Conservation (phyloP, 2,888 invertebrate genomes). For the Autographa gamma region DNA sequence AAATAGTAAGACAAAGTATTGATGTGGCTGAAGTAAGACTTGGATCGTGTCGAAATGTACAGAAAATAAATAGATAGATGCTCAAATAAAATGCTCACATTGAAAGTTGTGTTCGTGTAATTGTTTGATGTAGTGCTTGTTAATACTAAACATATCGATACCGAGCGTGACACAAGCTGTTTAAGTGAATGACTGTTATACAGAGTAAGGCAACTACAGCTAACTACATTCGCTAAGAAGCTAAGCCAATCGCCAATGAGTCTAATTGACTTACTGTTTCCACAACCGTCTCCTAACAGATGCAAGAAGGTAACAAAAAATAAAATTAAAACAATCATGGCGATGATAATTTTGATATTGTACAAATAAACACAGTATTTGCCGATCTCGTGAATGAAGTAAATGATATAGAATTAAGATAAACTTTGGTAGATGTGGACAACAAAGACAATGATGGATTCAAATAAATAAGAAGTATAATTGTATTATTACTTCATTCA, state of each 20-base stretch:
- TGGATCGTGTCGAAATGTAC: slow-evolving; percentile 44
- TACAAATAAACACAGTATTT: slow-evolving; percentile 64
- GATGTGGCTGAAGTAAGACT: slow-evolving; percentile 43
- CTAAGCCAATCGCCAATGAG: slow-evolving; percentile 85
- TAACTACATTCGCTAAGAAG: slow-evolving; percentile 74
- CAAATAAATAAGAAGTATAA: slow-evolving; percentile 21
- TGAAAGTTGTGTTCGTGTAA: slow-evolving; percentile 47
- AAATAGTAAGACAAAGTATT: slow-evolving; percentile 41
- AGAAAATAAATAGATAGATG: slow-evolving; percentile 46
- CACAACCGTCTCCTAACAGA: slow-evolving; percentile 89
- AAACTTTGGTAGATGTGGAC: slow-evolving; percentile 38
- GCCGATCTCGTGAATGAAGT: slow-evolving; percentile 71
- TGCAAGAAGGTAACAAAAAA: slow-evolving; percentile 88
- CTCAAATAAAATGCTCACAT: slow-evolving; percentile 49
- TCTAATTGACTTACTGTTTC: slow-evolving; percentile 88
- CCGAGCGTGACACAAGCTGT: slow-evolving; percentile 57
- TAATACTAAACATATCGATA: slow-evolving; percentile 51
- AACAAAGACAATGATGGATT: slow-evolving; percentile 19
- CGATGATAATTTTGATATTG: slow-evolving; percentile 74
- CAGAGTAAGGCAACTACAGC: slow-evolving; percentile 72
- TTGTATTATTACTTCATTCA: not conserved
- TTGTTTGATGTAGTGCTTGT: slow-evolving; percentile 52
- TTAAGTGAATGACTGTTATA: slow-evolving; percentile 61
- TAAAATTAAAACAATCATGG: slow-evolving; percentile 81
- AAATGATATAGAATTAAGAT: slow-evolving; percentile 51